Conservation (phyloP, 2,113 vertebrate species). For the Cephalopholis sonnerati region DNA sequence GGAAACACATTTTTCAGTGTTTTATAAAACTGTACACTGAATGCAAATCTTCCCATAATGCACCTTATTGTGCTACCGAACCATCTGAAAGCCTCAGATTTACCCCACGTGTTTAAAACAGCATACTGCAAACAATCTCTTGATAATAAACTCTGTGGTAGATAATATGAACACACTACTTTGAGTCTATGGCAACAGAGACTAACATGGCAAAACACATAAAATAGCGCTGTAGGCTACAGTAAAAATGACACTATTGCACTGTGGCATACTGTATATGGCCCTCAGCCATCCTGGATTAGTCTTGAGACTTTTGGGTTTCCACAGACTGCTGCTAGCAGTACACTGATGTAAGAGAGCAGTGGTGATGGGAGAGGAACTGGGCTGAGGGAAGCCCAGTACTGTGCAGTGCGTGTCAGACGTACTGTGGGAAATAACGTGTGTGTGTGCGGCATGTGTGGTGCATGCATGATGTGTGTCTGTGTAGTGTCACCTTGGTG, state of each 20-base stretch:
- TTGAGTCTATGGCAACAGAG: constrained; percentile 59
- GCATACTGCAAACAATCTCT: constrained; percentile 19
- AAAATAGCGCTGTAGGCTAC: constrained; percentile 19
- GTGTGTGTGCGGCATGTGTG: constrained; percentile 37
- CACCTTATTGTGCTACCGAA: background rate
- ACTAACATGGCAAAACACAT: constrained; percentile 42
- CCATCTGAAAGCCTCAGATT: background rate
- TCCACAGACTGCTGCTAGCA: constrained; percentile 63
- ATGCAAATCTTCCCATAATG: background rate
- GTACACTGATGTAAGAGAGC: constrained; percentile 26
- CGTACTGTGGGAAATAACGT: constrained; percentile 17
- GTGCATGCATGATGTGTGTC: constrained; percentile 33
- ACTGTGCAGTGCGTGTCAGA: constrained; percentile 28
- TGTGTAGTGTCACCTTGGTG: constrained; percentile 36
- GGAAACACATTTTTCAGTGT: constrained; percentile 2
- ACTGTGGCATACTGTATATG: constrained; percentile 32
- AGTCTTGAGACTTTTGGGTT: constrained; percentile 54
- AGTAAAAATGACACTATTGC: constrained; percentile 47
- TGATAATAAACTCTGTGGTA: constrained; percentile 5
- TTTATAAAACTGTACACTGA: constrained; percentile 10
- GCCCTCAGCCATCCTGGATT: constrained; percentile 22
- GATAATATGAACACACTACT: constrained; percentile 13
- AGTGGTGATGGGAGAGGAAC: constrained; percentile 22
- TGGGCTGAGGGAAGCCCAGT: constrained; percentile 18
- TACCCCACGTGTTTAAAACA: background rate